phyloP scores from a whole-genome alignment of 2,888 invertebrate genomes.

The Meiosimyza platycephala region DNA sequence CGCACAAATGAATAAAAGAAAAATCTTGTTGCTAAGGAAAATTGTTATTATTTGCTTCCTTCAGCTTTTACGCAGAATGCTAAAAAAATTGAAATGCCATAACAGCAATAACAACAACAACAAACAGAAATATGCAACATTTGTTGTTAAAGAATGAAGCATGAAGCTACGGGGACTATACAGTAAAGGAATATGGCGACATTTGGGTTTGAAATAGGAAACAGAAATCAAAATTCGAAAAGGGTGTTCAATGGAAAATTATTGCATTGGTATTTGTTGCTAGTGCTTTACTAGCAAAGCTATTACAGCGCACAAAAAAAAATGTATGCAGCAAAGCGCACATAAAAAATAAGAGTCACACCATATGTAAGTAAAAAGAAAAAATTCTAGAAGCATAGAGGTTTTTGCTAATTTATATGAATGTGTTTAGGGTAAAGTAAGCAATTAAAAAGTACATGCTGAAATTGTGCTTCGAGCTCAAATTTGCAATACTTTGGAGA shows the following conservation, averaged over 20 bases:
- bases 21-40: not conserved
- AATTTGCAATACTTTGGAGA: too few species aligned
- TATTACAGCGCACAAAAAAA: slow-evolving; percentile 25
- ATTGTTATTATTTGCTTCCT: slow-evolving; percentile 28
- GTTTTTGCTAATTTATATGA: too few species aligned
- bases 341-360: too few species aligned
- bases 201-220: slow-evolving; percentile 21
- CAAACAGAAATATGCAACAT: not conserved
- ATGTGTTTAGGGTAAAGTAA: too few species aligned
- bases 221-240: slow-evolving; percentile 31
- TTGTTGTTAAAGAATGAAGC: too few species aligned
- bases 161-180: too few species aligned
- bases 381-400: too few species aligned
- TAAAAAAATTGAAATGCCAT: not conserved
- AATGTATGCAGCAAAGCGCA: not conserved
- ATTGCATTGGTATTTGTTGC: slow-evolving; percentile 18
- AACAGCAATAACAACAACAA: slow-evolving; percentile 22
- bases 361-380: too few species aligned
- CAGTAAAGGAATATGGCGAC: not conserved
- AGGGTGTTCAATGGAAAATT: slow-evolving; percentile 32
- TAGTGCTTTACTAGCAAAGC: slow-evolving; percentile 6
- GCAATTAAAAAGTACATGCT: too few species aligned
- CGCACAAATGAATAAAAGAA: not conserved
- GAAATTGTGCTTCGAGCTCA: too few species aligned
- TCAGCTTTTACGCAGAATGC: slow-evolving; percentile 14